Evolutionary conservation across 2,888 invertebrate genomes (phyloP).

Genomic region (Drosophila rellima): DNA sequence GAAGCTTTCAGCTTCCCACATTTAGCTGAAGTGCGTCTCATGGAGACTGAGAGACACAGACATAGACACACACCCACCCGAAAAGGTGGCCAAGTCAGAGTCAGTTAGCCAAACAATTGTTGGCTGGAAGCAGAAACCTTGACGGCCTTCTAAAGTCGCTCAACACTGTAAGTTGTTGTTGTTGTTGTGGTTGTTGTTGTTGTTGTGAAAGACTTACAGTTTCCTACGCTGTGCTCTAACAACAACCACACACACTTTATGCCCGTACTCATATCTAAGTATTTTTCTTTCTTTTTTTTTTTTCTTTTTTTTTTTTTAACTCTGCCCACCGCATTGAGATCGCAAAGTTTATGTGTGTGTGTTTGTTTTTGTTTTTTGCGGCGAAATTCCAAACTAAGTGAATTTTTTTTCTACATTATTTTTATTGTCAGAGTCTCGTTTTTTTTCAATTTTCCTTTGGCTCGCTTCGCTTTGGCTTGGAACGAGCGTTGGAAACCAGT

Average conservation of each 20-base stretch:
- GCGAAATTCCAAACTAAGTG: constrained; percentile 82
- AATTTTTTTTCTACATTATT: constrained; percentile 59
- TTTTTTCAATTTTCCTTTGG: constrained; percentile 76
- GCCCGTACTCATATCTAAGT: constrained; percentile 9
- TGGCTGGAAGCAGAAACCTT: constrained; percentile 65
- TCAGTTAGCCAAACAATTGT: constrained; percentile 24
- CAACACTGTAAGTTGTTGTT: constrained; percentile 24
- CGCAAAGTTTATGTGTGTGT: constrained; percentile 34
- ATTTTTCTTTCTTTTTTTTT: constrained; percentile 10
- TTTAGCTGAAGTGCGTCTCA: not conserved
- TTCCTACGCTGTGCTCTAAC: constrained; percentile 59
- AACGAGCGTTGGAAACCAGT: constrained; percentile 69
- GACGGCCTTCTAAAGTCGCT: constrained; percentile 72
- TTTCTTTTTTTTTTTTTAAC: constrained; percentile 22
- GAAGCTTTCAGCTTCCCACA: constrained; percentile 51
- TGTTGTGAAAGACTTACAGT: constrained; percentile 71
- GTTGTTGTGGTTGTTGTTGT: constrained; percentile 48
- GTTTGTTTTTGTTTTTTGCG: constrained; percentile 43
- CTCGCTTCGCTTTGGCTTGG: constrained; percentile 73
- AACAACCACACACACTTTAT: constrained; percentile 47
- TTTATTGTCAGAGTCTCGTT: constrained; percentile 54
- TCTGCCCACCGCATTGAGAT: constrained; percentile 57
- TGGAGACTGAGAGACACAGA: constrained; percentile 4
- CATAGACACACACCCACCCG: too few relatives aligned
- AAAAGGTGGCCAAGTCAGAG: constrained; percentile 9